phyloP scores from a whole-genome alignment of 1,140 invertebrate species.

The Pseudobourletiella spinata region DNA sequence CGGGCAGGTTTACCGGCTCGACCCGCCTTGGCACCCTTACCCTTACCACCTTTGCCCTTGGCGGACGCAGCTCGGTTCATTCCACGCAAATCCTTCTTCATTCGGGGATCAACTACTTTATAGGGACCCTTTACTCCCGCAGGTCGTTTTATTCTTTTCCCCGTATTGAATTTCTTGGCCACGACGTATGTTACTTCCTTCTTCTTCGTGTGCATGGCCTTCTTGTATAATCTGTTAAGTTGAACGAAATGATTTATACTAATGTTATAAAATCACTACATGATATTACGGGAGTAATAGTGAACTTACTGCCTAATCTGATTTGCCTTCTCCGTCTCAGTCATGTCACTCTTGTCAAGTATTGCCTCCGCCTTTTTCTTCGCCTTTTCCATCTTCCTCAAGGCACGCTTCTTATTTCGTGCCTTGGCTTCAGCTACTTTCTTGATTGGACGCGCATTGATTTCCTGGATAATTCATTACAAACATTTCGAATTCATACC shows the following conservation, averaged over 20 bases:
- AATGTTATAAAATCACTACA: neutral
- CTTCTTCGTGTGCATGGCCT: slow-evolving; percentile 71
- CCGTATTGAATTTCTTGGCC: slow-evolving; percentile 75
- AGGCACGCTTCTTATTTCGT: slow-evolving; percentile 83
- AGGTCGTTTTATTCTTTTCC: slow-evolving; percentile 67
- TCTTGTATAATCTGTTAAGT: slow-evolving; percentile 75
- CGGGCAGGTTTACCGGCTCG: neutral
- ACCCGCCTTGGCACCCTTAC: neutral
- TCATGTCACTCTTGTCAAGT: slow-evolving; percentile 80
- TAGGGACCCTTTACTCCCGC: slow-evolving; percentile 82
- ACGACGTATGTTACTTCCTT: slow-evolving; percentile 90
- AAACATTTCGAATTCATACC: neutral
- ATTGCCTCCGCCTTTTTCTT: slow-evolving; percentile 91
- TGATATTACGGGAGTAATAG: neutral
- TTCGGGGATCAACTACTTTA: slow-evolving; percentile 86
- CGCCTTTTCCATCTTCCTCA: slow-evolving; percentile 79
- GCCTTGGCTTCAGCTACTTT: slow-evolving; percentile 98
- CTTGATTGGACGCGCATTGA: slow-evolving; percentile 91
- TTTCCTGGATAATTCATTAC: slow-evolving; percentile 58
- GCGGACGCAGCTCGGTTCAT: slow-evolving; percentile 43
- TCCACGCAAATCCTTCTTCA: slow-evolving; percentile 86
- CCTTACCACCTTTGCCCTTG: slow-evolving; percentile 16
- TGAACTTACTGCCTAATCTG: slow-evolving; percentile 74
- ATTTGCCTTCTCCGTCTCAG: slow-evolving; percentile 80
- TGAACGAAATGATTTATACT: slow-evolving; percentile 32